These are phyloP conservation scores for Danaus plexippus DNA, from an alignment of 1,140 invertebrate species.

Conservation along the genomic window DNA sequence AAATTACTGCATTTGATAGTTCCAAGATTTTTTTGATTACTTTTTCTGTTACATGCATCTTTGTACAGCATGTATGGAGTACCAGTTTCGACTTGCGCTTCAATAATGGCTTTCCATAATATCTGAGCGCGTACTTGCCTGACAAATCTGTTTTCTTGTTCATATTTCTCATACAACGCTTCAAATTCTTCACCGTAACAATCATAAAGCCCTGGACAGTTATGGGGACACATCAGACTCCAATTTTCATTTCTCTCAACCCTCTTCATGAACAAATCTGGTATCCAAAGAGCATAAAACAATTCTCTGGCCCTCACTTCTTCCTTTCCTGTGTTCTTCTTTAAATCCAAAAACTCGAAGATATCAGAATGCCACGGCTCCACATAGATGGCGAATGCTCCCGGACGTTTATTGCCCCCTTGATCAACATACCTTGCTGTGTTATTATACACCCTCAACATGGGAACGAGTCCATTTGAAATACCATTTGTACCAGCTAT, in stretches of 20 bases:
- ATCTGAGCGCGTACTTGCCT: slow-evolving; percentile 88
- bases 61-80: slow-evolving; percentile 99
- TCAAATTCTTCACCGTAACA: slow-evolving; percentile 97
- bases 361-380: slow-evolving; percentile 99
- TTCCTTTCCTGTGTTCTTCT: slow-evolving; percentile 96
- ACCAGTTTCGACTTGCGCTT: slow-evolving; percentile 98
- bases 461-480: slow-evolving; percentile 98
- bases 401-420: slow-evolving; percentile 98
- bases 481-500: slow-evolving; percentile 96
- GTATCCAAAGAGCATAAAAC: slow-evolving; percentile 99
- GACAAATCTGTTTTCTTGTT: slow-evolving; percentile 83
- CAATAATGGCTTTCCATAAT: slow-evolving; percentile 95
- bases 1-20: slow-evolving; percentile 99
- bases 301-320: slow-evolving; percentile 94
- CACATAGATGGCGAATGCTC: slow-evolving; percentile 98
- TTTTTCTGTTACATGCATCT: slow-evolving; percentile 97
- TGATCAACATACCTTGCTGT: slow-evolving; percentile 98
- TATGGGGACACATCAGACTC: slow-evolving; percentile 97
- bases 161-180: slow-evolving; percentile 90
- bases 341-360: slow-evolving; percentile 95
- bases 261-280: slow-evolving; percentile 98
- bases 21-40: slow-evolving; percentile 98
- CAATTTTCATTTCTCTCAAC: slow-evolving; percentile 91
- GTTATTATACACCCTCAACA: slow-evolving; percentile 97
- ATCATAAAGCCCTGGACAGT: slow-evolving; percentile 92